Evolutionary conservation across 2,888 invertebrate genomes (phyloP).

Genomic region (Entomobrya multifasciata): DNA sequence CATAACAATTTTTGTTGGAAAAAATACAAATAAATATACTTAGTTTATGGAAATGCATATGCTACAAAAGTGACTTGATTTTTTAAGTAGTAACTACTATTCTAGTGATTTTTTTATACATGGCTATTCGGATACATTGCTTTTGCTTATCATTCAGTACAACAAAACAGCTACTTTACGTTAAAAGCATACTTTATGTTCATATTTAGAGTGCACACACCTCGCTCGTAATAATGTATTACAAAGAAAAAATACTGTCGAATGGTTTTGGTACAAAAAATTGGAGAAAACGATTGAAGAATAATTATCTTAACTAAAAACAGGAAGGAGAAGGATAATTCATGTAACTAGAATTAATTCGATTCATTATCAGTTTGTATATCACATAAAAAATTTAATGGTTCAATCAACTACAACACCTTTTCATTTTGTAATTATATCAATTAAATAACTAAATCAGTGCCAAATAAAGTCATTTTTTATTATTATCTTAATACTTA

Average conservation of each 20-base stretch:
- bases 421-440: too few species aligned
- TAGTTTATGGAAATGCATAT: too few species aligned
- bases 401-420: too few species aligned
- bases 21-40: too few species aligned
- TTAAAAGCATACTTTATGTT: neutral
- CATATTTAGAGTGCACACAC: neutral
- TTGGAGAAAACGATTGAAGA: neutral
- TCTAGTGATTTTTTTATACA: too few species aligned
- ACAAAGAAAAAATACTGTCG: constrained; percentile 36
- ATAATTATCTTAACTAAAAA: neutral
- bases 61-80: too few species aligned
- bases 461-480: too few species aligned
- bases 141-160: neutral
- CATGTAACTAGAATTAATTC: constrained; percentile 57
- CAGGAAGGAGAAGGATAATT: neutral
- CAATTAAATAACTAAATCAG: too few species aligned
- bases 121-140: too few species aligned
- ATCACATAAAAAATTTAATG: constrained; percentile 52
- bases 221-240: neutral
- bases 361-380: constrained; percentile 63
- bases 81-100: too few species aligned
- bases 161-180: neutral
- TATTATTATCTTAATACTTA: too few species aligned
- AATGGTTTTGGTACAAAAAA: constrained; percentile 47
- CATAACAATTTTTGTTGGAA: too few species aligned